A percentile compares a stretch with the other conserved stretches of the same genome.
Evolutionary conservation across 2,797 vertebrate genomes (phyloP).

Genomic region (Ara ararauna): DNA sequence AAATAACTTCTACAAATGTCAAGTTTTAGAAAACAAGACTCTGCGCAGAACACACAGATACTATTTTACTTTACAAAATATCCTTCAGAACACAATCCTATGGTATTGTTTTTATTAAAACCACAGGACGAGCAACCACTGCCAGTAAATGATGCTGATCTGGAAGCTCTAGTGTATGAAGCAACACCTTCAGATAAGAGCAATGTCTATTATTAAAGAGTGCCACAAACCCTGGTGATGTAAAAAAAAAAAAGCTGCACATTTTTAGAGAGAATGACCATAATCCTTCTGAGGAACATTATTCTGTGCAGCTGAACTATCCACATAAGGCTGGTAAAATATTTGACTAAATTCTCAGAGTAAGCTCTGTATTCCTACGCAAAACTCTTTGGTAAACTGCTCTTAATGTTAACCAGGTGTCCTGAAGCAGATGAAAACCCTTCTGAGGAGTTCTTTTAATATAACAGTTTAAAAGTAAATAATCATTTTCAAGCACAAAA

Average conservation of each 20-base stretch:
- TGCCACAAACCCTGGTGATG: background rate
- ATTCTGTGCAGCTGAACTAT: background rate
- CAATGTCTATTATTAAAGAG: conserved; percentile 20
- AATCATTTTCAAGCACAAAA: background rate
- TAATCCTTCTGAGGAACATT: conserved; percentile 33
- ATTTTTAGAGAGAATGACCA: background rate
- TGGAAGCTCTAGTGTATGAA: background rate
- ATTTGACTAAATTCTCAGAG: conserved; percentile 49
- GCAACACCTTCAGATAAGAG: background rate
- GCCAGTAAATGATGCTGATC: conserved; percentile 9
- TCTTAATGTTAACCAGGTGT: conserved; percentile 55
- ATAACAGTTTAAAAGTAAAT: conserved; percentile 33
- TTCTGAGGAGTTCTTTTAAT: conserved; percentile 29
- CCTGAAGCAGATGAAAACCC: conserved; percentile 19
- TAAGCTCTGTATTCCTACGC: background rate
- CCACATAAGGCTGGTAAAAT: conserved; percentile 22
- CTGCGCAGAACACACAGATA: background rate
- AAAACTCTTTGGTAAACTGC: conserved; percentile 36
- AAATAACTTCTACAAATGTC: conserved; percentile 51
- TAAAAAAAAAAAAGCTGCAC: background rate
- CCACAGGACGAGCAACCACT: background rate
- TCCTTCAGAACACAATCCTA: conserved; percentile 6
- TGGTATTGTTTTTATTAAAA: conserved; percentile 43
- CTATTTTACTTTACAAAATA: background rate
- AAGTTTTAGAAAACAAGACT: conserved; percentile 15